Evolutionary conservation across 2,797 vertebrate genomes (phyloP).

Genomic region (Pagetopsis macropterus): DNA sequence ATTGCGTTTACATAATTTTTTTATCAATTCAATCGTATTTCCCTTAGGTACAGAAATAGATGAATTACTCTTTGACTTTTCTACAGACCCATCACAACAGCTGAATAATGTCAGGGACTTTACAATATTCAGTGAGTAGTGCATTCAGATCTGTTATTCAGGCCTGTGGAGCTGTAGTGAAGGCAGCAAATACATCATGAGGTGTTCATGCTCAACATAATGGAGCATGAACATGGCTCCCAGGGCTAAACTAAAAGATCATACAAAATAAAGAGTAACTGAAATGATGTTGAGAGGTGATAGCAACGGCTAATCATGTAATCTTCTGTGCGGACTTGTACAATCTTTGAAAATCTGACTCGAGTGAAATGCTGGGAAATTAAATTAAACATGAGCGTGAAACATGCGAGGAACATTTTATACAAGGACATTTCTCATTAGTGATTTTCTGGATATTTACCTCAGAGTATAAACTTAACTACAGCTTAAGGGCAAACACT

Average conservation of each 20-base stretch:
- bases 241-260: not conserved
- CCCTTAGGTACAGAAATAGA: not conserved
- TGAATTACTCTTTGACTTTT: not conserved
- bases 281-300: not conserved
- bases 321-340: not conserved
- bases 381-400: constrained; percentile 41
- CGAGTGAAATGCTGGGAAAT: not conserved
- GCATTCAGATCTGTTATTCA: constrained; percentile 18
- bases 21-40: fast-evolving
- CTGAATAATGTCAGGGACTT: no score
- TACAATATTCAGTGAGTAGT: no score
- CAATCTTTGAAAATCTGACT: not conserved
- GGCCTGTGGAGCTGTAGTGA: not conserved
- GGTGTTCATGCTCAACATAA: no score
- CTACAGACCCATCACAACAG: no score
- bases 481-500: constrained; percentile 6
- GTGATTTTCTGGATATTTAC: constrained; percentile 38
- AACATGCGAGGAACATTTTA: constrained; percentile 39
- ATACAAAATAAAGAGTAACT: not conserved
- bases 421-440: constrained; percentile 35
- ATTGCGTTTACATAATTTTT: not conserved
- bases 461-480: constrained; percentile 14
- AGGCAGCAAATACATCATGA: not conserved
- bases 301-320: constrained; percentile 21
- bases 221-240: not conserved